These are phyloP conservation scores for Stenoptilia bipunctidactyla DNA, from an alignment of 2,888 invertebrate genomes.

Conservation along the genomic window DNA sequence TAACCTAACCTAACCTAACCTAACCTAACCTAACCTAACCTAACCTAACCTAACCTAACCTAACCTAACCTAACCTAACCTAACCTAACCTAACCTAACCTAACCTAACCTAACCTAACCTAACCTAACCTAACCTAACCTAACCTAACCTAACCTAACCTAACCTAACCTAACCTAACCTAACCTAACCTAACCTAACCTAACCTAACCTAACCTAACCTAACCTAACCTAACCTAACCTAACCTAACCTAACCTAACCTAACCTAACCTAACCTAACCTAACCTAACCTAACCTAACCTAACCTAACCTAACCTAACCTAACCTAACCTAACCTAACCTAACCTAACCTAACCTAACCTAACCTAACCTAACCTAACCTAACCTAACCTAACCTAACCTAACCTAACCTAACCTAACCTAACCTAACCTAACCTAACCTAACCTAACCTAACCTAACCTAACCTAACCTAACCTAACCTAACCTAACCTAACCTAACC, in stretches of 20 bases:
- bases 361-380: constrained; percentile 16
- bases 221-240: constrained; percentile 13
- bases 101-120: constrained; percentile 15
- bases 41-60: constrained; percentile 18
- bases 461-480: constrained; percentile 16
- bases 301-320: constrained; percentile 13
- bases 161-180: constrained; percentile 14
- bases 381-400: constrained; percentile 17
- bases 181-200: constrained; percentile 16
- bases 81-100: constrained; percentile 16
- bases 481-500: constrained; percentile 14
- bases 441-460: constrained; percentile 14
- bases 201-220: constrained; percentile 11
- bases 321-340: constrained; percentile 11
- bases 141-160: constrained; percentile 1
- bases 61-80: constrained; percentile 16
- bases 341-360: constrained; percentile 15
- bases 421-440: constrained; percentile 13
- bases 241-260: constrained; percentile 11
- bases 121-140: constrained; percentile 5
- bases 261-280: constrained; percentile 13
- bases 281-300: constrained; percentile 16
- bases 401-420: constrained; percentile 13
- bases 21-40: constrained; percentile 19
- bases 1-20: constrained; percentile 18